A percentile compares a stretch with the other conserved stretches of the same genome.
Evolutionary conservation across 2,888 invertebrate species (phyloP).

Genomic region (Prosapia bicincta): DNA sequence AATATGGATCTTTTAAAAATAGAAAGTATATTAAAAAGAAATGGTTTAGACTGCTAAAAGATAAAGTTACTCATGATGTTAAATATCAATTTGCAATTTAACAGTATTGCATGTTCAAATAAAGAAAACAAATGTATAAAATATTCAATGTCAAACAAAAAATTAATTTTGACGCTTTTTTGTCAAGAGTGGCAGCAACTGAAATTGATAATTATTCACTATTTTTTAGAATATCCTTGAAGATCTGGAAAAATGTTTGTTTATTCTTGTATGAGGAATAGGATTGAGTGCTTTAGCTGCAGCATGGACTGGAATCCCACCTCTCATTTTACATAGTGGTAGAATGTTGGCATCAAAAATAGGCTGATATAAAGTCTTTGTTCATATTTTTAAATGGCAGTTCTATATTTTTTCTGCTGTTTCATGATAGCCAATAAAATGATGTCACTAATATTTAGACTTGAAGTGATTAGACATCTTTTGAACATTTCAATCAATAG

Average conservation of each 20-base stretch:
- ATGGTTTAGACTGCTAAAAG: background rate
- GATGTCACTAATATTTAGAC: too few relatives aligned
- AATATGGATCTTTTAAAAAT: too few relatives aligned
- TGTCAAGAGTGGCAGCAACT: background rate
- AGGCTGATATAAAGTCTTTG: too few relatives aligned
- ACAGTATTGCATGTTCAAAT: constrained; percentile 7
- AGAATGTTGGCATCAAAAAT: too few relatives aligned
- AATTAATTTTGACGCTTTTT: background rate
- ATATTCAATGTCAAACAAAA: background rate
- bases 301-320: constrained; percentile 16
- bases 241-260: background rate
- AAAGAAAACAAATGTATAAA: background rate
- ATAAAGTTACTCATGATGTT: background rate
- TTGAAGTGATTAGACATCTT: too few relatives aligned
- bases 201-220: background rate
- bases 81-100: background rate
- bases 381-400: too few relatives aligned
- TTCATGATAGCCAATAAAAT: too few relatives aligned
- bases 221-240: background rate
- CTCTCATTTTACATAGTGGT: constrained; percentile 3
- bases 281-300: background rate
- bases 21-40: background rate
- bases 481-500: too few relatives aligned
- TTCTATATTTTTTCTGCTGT: too few relatives aligned
- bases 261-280: background rate